Evolutionary conservation across 2,113 vertebrate species (phyloP).

Genomic region (Sialia sialis): DNA sequence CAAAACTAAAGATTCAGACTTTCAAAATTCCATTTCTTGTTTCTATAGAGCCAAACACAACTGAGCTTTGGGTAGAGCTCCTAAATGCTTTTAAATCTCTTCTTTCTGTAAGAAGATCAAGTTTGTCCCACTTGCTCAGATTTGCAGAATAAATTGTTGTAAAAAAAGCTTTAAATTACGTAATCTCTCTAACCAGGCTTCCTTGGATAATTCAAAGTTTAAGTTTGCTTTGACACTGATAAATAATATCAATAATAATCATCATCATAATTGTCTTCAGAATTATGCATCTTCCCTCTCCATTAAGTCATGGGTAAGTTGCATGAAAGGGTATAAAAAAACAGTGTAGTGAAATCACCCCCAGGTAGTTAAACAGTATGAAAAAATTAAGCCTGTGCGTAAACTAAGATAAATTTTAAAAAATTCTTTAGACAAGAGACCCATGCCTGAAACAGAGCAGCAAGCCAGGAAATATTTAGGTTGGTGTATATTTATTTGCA

Average conservation of each 20-base stretch:
- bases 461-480: neutral
- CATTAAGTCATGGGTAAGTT: neutral
- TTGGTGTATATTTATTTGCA: constrained; percentile 54
- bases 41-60: neutral
- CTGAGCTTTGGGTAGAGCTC: neutral
- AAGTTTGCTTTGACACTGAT: neutral
- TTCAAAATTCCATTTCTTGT: neutral
- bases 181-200: neutral
- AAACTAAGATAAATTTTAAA: neutral
- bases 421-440: neutral
- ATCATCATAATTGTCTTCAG: neutral
- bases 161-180: neutral
- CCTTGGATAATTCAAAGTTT: neutral
- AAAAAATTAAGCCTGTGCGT: neutral
- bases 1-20: neutral
- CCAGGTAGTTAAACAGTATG: neutral
- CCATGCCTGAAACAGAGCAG: constrained; percentile 33
- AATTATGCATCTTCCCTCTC: neutral
- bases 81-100: neutral
- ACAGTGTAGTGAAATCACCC: neutral
- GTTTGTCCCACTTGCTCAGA: neutral
- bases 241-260: neutral
- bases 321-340: neutral
- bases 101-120: neutral
- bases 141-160: neutral